Evolutionary conservation across 2,113 vertebrate genomes (phyloP), one percentile per base, ranked within the genome.

Genomic region (Dissostichus mawsoni): DNA sequence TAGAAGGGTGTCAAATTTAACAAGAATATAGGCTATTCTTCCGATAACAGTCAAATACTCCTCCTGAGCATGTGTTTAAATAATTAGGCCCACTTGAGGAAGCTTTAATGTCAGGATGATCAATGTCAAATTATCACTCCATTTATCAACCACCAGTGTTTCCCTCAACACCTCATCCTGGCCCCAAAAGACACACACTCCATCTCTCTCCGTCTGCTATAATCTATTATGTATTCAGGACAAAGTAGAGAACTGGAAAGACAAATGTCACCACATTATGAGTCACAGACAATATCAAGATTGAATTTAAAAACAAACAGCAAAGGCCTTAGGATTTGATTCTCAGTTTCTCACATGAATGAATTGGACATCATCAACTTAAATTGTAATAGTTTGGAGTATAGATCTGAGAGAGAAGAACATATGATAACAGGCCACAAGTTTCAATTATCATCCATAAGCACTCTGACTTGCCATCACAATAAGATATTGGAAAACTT

Each of bases 401-500:
- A 33, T 63, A 17, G 11, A 47, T 3, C n/a, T 8, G 59, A 13
- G 8, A 62, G 33, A 29, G 57, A 67, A 62, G 16, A 58, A 68
- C 58, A 12, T 66, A 50, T 48, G 47, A 57, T 66, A n/a, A 14
- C 53, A 62, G 64, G 45, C 59, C 74, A 58, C 73, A 56, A 66
- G 20, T 82, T 84, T 80, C 73, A 66, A 63, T 78, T 77, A 69
- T 77, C 50, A 77, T 72, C 55, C 73, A 71, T 63, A 13, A 56
- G 58, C 79, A 47, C 53, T 79, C 11, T 50, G 73, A 75, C 69
- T 65, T 74, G 69, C 74, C 80, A 82, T 84, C 56, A 47, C 75
- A 67, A 66, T 78, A 76, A 87, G 78, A 76, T 74, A 80, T 63
- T 80, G 87, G 82, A 48, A 83, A 90, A 88, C 69, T 86, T 84